Base-by-base conservation (phyloP, 2,888 invertebrate genomes). In the Dynastes maya region DNA sequence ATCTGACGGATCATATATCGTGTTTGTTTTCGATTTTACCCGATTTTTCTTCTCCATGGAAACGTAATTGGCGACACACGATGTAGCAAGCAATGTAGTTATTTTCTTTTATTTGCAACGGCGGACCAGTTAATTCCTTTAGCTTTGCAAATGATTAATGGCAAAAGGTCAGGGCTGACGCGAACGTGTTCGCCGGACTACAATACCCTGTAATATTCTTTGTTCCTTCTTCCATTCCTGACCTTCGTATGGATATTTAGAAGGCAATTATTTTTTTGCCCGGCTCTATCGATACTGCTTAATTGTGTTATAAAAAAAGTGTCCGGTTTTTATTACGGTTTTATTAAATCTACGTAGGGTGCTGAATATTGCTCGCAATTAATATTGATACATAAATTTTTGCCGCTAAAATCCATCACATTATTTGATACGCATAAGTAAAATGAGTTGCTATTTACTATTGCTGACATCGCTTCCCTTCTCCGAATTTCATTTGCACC, bases 131-230 rank as follows among this genome's bases (percentile, higher is more conserved):
- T 72, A 72, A 72, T 72, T 61, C 72, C 72, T 61, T 72, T 27
- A 27, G 72, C 61, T 58, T 72, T 72, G 61, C 58, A 61, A 58
- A 72, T 72, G 72, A 72, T 72, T 72, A 61, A 72, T 72, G 61
- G 37, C 58, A 13, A 11, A 61, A 61, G 72, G 72, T 72, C 72
- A 72, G 27, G 61, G 61, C 40, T 40, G 72, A 61, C 22, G 61
- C 22, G 58, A 72, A 37, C 61, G 37, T 45, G 58, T 72, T 72
- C 45, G 40, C 58, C 29, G 13, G 40, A 22, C 53, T 22, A 58
- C 61, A 61, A 72, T 72, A 61, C 13, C 61, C 45, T 27, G 53
- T 61, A 72, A 72, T 72, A 72, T 72, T 61, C 61, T 61, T 58
- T 40, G 61, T 72, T 68, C 58, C 61, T 45, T 72, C 45, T 72